phyloP scores from a whole-genome alignment of 2,797 vertebrate genomes.

The Channa striata region DNA sequence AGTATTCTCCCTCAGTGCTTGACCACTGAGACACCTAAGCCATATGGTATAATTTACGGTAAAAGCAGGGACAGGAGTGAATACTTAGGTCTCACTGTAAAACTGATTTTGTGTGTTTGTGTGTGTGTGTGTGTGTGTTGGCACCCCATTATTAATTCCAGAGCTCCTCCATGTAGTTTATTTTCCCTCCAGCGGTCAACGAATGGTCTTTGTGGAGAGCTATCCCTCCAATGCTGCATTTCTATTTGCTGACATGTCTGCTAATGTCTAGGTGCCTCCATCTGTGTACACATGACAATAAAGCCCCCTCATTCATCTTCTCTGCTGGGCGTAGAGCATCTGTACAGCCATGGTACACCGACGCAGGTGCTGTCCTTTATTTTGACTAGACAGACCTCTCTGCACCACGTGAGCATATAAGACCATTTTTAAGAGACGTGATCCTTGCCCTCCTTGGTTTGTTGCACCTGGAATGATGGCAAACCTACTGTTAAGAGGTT shows the following conservation, averaged over 20 bases:
- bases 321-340: constrained; percentile 38
- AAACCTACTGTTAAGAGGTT: constrained; percentile 33
- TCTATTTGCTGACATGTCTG: constrained; percentile 57
- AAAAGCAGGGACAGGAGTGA: constrained; percentile 50
- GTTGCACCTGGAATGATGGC: background rate
- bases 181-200: constrained; percentile 9
- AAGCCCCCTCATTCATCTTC: constrained; percentile 66
- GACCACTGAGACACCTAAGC: constrained; percentile 72
- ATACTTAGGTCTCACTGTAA: constrained; percentile 40
- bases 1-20: constrained; percentile 70
- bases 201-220: constrained; percentile 40
- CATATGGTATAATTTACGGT: constrained; percentile 70
- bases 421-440: constrained; percentile 6
- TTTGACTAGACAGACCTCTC: constrained; percentile 32
- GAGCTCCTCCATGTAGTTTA: constrained; percentile 26
- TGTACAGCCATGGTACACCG: constrained; percentile 48
- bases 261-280: constrained; percentile 69
- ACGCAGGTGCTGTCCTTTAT: constrained; percentile 26
- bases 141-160: constrained; percentile 42
- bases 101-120: background rate
- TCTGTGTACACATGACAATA: constrained; percentile 55
- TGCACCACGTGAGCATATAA: constrained; percentile 20
- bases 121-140: constrained; percentile 43
- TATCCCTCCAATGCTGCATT: constrained; percentile 53
- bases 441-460: constrained; percentile 11